Evolutionary conservation across 2,888 invertebrate species (phyloP).

Genomic region (Quadroppia sp.): DNA sequence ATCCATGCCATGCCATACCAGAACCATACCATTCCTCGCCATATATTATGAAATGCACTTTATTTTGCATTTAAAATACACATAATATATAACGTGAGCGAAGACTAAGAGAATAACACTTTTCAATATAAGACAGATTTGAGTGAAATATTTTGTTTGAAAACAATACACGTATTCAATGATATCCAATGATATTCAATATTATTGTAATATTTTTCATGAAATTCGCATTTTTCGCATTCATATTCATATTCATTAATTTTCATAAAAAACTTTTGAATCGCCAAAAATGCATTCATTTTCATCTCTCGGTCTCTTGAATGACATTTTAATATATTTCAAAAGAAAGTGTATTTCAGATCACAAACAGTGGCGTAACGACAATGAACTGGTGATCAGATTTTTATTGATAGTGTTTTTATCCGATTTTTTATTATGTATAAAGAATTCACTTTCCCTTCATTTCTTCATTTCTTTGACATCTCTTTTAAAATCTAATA

Average conservation of each 20-base stretch:
- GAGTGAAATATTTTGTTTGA: background rate
- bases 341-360: conserved; percentile 22
- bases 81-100: background rate
- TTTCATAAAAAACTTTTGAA: conserved; percentile 24
- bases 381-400: conserved; percentile 16
- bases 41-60: background rate
- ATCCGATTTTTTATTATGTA: conserved; percentile 1
- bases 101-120: background rate
- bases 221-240: conserved; percentile 15
- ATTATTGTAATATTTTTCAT: conserved; percentile 33
- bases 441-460: background rate
- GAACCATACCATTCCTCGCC: background rate
- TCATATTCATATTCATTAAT: conserved; percentile 31
- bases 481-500: too few relatives aligned
- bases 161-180: conserved; percentile 16
- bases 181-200: too few relatives aligned
- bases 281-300: conserved; percentile 32
- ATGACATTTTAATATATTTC: conserved; percentile 35
- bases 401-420: conserved; percentile 30
- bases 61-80: conserved; percentile 25
- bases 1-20: background rate
- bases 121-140: background rate
- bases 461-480: background rate
- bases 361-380: conserved; percentile 13
- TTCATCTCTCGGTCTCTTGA: background rate